phyloP scores from a whole-genome alignment of 2,888 invertebrate genomes.

The Drosophila flavopinicola region DNA sequence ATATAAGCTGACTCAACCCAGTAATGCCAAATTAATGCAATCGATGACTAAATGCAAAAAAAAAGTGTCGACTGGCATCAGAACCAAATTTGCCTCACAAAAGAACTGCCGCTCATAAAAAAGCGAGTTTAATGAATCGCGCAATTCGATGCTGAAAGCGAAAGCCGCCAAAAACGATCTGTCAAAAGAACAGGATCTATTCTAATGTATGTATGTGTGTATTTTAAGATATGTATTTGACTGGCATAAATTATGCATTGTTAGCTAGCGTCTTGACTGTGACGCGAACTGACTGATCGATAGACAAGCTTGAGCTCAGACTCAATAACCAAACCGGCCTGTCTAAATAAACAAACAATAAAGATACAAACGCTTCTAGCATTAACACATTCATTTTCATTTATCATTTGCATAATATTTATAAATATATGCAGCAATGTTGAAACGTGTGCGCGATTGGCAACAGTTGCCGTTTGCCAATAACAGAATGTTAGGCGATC shows the following conservation, averaged over 20 bases:
- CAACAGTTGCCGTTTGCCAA: neutral
- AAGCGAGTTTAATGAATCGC: conserved; percentile 29
- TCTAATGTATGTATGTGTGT: conserved; percentile 7
- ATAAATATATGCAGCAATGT: conserved; percentile 39
- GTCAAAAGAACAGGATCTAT: conserved; percentile 50
- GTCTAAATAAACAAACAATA: conserved; percentile 56
- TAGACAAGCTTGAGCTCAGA: conserved; percentile 18
- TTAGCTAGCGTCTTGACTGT: conserved; percentile 13
- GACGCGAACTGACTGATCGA: conserved; percentile 14
- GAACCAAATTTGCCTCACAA: conserved; percentile 45
- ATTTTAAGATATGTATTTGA: conserved; percentile 13
- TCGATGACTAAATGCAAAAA: conserved; percentile 38
- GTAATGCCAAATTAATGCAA: conserved; percentile 39
- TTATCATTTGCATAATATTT: conserved; percentile 63
- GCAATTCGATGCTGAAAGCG: conserved; percentile 14
- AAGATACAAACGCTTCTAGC: conserved; percentile 43
- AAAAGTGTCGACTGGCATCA: conserved; percentile 6
- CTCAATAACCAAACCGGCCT: conserved; percentile 38
- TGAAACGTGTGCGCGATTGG: conserved; percentile 40
- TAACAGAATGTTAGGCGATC: conserved; percentile 40
- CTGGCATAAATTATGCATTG: conserved; percentile 64
- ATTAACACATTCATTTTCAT: conserved; percentile 62
- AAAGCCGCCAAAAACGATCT: conserved; percentile 16
- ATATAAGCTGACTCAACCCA: conserved; percentile 35
- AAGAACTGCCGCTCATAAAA: conserved; percentile 50